phyloP scores from a whole-genome alignment of 2,797 vertebrate species.

The Mormyrus proboscirostris region DNA sequence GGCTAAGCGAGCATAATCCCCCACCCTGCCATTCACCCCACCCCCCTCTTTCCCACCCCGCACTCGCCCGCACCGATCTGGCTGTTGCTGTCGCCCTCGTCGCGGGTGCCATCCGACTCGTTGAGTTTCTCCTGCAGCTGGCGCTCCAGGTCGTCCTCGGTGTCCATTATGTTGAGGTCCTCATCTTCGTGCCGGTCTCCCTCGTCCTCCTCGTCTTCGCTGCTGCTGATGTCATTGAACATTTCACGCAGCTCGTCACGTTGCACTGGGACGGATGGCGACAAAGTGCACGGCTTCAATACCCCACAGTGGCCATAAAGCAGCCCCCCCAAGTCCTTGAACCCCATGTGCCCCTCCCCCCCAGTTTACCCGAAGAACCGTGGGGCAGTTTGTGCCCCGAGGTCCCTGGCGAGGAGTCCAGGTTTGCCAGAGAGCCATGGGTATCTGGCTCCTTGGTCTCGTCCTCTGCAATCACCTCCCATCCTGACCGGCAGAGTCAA shows the following conservation, averaged over 20 bases:
- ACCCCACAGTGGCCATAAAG: background rate
- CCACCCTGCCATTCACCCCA: background rate
- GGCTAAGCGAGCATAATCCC: background rate
- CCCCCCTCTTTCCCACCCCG: background rate
- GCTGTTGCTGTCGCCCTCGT: conserved; percentile 77
- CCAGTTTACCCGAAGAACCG: conserved; percentile 64
- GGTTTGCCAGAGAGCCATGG: conserved; percentile 69
- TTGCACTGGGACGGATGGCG: conserved; percentile 54
- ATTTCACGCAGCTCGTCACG: conserved; percentile 89
- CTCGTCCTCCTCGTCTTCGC: conserved; percentile 91
- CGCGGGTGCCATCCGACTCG: conserved; percentile 74
- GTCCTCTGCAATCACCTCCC: conserved; percentile 85
- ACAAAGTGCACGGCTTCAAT: background rate
- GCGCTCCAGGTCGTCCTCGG: conserved; percentile 86
- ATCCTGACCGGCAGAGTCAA: conserved; percentile 73
- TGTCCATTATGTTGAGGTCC: conserved; percentile 92
- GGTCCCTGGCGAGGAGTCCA: conserved; percentile 75
- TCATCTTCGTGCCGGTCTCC: conserved; percentile 85
- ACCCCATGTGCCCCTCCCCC: background rate
- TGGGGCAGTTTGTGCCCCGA: conserved; percentile 73
- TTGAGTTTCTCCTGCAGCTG: conserved; percentile 83
- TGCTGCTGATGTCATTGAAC: conserved; percentile 97
- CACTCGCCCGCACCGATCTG: conserved; percentile 70
- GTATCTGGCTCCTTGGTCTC: conserved; percentile 82
- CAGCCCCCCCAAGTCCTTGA: background rate